Conservation (phyloP, 2,113 vertebrate genomes). For the Caracal caracal region DNA sequence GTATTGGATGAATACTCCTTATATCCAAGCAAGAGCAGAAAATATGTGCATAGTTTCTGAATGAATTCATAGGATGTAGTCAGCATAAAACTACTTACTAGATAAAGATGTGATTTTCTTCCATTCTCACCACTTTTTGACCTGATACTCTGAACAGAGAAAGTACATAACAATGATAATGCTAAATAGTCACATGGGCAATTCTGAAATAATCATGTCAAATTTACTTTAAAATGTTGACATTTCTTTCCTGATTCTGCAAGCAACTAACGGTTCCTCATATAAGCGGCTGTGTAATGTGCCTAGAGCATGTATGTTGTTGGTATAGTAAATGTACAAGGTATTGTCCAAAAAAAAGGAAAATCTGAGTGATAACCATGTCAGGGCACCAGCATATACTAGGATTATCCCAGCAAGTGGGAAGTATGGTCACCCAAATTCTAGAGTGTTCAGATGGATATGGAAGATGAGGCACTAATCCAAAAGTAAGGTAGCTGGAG, state of each 20-base stretch:
- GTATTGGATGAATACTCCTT: neutral
- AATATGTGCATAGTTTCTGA: neutral
- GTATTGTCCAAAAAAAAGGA: neutral
- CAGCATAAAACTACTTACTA: neutral
- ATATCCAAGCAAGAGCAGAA: neutral
- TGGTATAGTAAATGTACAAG: neutral
- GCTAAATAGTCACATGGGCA: neutral
- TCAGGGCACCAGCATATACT: neutral
- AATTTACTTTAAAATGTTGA: slow-evolving; percentile 8
- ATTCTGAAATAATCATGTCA: neutral
- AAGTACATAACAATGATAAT: neutral
- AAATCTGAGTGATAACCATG: neutral
- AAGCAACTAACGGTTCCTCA: neutral
- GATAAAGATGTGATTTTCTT: neutral
- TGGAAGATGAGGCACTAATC: neutral
- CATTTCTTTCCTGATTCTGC: neutral
- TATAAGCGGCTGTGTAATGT: neutral
- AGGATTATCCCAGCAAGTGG: neutral
- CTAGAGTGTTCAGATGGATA: neutral
- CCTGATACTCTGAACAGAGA: neutral
- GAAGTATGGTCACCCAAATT: neutral
- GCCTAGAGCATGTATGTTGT: neutral
- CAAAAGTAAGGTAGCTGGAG: neutral
- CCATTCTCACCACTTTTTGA: neutral
- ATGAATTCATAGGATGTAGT: neutral